A percentile compares a stretch with the other conserved stretches of the same genome.
Conservation (phyloP, 2,797 vertebrate genomes). For the Thripadectes ignobilis region DNA sequence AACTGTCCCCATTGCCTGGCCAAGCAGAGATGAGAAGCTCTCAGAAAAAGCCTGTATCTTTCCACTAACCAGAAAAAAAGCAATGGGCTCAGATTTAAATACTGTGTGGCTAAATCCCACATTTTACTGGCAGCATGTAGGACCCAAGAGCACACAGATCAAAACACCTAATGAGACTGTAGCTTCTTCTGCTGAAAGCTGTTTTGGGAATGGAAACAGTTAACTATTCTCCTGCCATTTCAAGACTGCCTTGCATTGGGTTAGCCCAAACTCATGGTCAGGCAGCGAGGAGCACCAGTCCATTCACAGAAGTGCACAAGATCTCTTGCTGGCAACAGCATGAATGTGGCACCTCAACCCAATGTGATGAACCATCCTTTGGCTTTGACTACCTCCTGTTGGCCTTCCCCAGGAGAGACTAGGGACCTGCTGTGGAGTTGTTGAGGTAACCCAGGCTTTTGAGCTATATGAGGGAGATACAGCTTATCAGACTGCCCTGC, state of each 20-base stretch:
- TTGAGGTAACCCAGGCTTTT: neutral
- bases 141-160: neutral
- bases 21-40: neutral
- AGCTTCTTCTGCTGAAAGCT: neutral
- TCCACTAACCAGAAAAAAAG: neutral
- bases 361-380: accelerated
- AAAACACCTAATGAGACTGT: accelerated
- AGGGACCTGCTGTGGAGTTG: neutral
- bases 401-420: neutral
- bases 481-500: neutral
- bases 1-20: neutral
- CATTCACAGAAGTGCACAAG: accelerated
- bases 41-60: neutral
- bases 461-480: neutral
- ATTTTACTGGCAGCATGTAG: neutral
- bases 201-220: neutral
- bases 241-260: neutral
- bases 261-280: neutral
- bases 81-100: neutral
- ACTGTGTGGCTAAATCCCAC: neutral
- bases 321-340: neutral
- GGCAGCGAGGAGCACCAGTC: neutral
- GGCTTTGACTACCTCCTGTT: neutral
- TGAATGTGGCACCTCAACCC: accelerated
- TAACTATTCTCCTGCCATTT: neutral